A percentile compares a stretch with the other conserved stretches of the same genome.
Conservation (phyloP, 2,113 vertebrate genomes). For the Scytalopus superciliaris region DNA sequence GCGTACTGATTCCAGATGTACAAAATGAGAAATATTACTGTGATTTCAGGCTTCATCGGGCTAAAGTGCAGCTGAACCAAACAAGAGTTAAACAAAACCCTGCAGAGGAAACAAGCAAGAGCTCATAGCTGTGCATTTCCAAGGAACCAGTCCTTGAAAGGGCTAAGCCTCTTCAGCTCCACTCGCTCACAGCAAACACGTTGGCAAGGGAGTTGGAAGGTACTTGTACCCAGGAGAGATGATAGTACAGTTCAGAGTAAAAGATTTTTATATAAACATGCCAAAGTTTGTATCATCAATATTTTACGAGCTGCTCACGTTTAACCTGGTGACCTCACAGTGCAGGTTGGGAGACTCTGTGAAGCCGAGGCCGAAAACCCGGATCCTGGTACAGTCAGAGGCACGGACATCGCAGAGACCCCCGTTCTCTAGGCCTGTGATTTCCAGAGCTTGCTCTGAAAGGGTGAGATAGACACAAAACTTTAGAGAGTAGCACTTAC, state of each 20-base stretch:
- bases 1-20: slow-evolving; percentile 52
- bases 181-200: rapidly evolving
- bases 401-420: slow-evolving; percentile 69
- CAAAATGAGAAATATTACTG: slow-evolving; percentile 62
- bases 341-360: slow-evolving; percentile 61
- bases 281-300: background rate
- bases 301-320: slow-evolving; percentile 56
- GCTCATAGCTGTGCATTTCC: background rate
- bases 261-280: background rate
- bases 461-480: background rate
- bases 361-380: slow-evolving; percentile 67
- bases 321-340: slow-evolving; percentile 73
- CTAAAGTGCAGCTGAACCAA: slow-evolving; percentile 31
- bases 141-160: background rate
- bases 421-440: slow-evolving; percentile 72
- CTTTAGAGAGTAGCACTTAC: background rate
- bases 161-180: background rate
- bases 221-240: background rate
- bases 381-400: slow-evolving; percentile 56
- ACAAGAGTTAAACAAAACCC: slow-evolving; percentile 41
- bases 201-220: background rate
- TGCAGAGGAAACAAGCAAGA: background rate
- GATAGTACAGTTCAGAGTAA: background rate
- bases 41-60: slow-evolving; percentile 60
- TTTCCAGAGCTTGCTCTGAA: slow-evolving; percentile 65